Conservation (phyloP, 2,113 vertebrate species). For the Trachemys scripta region DNA sequence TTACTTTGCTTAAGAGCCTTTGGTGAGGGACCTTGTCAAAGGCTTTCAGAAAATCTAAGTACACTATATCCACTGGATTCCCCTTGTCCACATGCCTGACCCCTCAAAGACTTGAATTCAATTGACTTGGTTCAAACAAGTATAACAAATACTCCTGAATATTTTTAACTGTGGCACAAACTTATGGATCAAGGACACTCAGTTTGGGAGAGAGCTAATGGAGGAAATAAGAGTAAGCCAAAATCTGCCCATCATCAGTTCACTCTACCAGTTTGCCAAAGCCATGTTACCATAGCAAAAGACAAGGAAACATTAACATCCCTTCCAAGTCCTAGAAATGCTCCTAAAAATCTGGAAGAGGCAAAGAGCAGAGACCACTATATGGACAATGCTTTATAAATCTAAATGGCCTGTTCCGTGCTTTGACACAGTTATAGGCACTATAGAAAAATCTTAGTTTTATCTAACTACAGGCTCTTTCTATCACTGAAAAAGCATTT, state of each 20-base stretch:
- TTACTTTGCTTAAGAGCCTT: no score
- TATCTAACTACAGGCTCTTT: neutral
- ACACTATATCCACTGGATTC: no score
- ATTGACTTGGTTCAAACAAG: slow-evolving; percentile 2
- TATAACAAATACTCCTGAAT: slow-evolving; percentile 1
- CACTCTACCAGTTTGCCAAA: neutral
- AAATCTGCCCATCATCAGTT: neutral
- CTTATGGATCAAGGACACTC: accelerated
- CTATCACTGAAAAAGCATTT: neutral
- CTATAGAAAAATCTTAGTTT: neutral
- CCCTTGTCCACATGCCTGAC: no score
- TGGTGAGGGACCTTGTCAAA: no score
- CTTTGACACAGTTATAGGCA: neutral
- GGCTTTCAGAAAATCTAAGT: no score
- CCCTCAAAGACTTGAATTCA: no score
- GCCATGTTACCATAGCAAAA: slow-evolving; percentile 19
- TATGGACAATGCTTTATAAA: neutral
- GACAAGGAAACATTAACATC: neutral
- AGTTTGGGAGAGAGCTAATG: neutral
- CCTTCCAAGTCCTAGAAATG: slow-evolving; percentile 1
- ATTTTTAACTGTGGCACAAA: neutral
- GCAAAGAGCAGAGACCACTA: neutral
- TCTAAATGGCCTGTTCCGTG: neutral
- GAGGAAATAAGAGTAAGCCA: neutral
- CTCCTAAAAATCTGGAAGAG: neutral